Evolutionary conservation across 2,113 vertebrate genomes (phyloP).

Genomic region (Alligator sinensis): DNA sequence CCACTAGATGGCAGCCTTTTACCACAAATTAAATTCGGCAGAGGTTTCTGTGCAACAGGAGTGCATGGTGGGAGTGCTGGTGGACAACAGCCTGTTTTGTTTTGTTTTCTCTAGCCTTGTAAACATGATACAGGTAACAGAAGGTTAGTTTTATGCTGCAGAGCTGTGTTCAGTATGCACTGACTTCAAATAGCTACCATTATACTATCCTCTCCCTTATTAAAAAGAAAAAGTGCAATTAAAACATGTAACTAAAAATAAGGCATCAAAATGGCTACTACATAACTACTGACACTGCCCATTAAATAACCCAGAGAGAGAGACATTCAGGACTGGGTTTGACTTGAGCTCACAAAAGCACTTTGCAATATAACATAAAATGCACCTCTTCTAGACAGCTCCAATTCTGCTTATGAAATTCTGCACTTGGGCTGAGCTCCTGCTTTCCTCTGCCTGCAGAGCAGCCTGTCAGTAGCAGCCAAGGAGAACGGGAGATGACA

Average conservation of each 20-base stretch:
- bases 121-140: neutral
- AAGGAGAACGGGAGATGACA: neutral
- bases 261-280: neutral
- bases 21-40: neutral
- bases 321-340: neutral
- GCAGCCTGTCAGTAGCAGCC: neutral
- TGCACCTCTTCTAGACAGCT: neutral
- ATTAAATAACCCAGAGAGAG: neutral
- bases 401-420: neutral
- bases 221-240: neutral
- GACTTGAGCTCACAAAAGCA: neutral
- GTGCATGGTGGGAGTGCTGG: too few relatives aligned
- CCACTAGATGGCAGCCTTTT: conserved; percentile 58
- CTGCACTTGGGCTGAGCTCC: too few relatives aligned
- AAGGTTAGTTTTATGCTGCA: neutral
- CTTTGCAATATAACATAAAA: neutral
- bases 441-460: too few relatives aligned
- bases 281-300: neutral
- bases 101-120: too few relatives aligned
- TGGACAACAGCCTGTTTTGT: neutral
- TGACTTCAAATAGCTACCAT: neutral
- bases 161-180: neutral
- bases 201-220: accelerated
- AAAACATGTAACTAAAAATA: neutral
- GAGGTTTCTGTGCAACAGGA: neutral